These are phyloP conservation scores for Thymelicus lineola DNA, from an alignment of 2,888 invertebrate species.

Conservation along the genomic window DNA sequence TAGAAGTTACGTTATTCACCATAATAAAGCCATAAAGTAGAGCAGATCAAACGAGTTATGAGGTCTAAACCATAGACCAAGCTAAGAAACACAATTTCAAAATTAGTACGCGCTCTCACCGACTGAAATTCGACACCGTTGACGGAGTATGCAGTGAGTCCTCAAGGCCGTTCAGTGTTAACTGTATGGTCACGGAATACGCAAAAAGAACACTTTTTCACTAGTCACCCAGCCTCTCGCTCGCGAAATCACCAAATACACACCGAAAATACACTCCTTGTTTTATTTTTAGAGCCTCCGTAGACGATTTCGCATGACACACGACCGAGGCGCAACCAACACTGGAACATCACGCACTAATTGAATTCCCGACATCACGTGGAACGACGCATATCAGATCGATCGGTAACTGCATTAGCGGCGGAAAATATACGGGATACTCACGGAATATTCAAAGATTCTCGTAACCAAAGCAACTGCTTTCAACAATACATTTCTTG, in stretches of 20 bases:
- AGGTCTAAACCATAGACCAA: constrained; percentile 6
- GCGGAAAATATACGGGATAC: constrained; percentile 65
- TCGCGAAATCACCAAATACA: constrained; percentile 77
- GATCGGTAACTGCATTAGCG: constrained; percentile 61
- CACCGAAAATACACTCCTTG: constrained; percentile 73
- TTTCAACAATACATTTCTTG: constrained; percentile 53
- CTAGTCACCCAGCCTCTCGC: constrained; percentile 68
- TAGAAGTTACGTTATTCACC: constrained; percentile 10
- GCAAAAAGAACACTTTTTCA: constrained; percentile 73
- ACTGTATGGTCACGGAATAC: constrained; percentile 49
- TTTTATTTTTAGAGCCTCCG: constrained; percentile 75
- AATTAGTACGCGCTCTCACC: constrained; percentile 36
- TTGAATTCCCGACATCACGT: constrained; percentile 63
- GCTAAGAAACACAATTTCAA: constrained; percentile 26
- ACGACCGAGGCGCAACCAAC: constrained; percentile 49
- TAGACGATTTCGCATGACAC: constrained; percentile 69
- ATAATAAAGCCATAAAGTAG: neutral
- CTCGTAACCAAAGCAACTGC: constrained; percentile 68
- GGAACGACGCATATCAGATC: constrained; percentile 58
- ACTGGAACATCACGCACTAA: constrained; percentile 49
- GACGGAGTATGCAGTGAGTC: constrained; percentile 35
- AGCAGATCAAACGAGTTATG: neutral
- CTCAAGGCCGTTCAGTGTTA: constrained; percentile 41
- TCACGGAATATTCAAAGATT: constrained; percentile 68
- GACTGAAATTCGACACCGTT: constrained; percentile 48